Evolutionary conservation across 2,888 invertebrate species (phyloP).

Genomic region (Cloeon dipterum): DNA sequence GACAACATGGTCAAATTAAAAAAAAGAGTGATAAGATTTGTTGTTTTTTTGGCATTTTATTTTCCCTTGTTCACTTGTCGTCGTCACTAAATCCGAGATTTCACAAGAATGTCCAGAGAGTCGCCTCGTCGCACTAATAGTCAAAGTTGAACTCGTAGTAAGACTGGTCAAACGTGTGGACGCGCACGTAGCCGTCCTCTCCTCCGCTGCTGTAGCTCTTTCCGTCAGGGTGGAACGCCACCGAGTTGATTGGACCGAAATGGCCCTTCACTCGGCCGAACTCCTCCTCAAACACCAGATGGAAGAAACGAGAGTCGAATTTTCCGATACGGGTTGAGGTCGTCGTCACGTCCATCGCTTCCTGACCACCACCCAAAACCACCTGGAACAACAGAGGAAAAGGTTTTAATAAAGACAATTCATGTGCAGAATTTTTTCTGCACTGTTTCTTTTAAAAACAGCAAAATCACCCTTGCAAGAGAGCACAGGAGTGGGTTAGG

Average conservation of each 20-base stretch:
- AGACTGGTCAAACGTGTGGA: conserved; percentile 87
- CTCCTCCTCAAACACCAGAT: conserved; percentile 89
- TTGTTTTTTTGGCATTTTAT: too few relatives aligned
- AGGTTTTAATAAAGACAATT: not conserved
- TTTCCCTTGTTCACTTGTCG: too few relatives aligned
- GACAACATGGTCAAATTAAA: too few relatives aligned
- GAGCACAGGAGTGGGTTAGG: too few relatives aligned
- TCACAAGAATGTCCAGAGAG: too few relatives aligned
- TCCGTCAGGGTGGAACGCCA: conserved; percentile 95
- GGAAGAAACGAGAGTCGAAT: conserved; percentile 89
- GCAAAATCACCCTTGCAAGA: too few relatives aligned
- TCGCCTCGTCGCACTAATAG: conserved; percentile 18
- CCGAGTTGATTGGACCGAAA: conserved; percentile 97
- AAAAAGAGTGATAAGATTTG: too few relatives aligned
- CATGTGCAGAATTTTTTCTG: too few relatives aligned
- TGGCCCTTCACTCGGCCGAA: conserved; percentile 97
- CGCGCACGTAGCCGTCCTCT: conserved; percentile 94
- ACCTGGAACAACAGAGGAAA: conserved; percentile 24
- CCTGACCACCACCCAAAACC: conserved; percentile 95
- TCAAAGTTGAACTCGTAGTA: conserved; percentile 94
- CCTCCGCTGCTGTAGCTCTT: conserved; percentile 91
- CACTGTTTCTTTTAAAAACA: too few relatives aligned
- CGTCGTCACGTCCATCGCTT: conserved; percentile 97
- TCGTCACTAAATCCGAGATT: too few relatives aligned
- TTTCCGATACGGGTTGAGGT: conserved; percentile 86